Evolutionary conservation across 2,888 invertebrate genomes (phyloP).

Genomic region (Volucella zonaria): DNA sequence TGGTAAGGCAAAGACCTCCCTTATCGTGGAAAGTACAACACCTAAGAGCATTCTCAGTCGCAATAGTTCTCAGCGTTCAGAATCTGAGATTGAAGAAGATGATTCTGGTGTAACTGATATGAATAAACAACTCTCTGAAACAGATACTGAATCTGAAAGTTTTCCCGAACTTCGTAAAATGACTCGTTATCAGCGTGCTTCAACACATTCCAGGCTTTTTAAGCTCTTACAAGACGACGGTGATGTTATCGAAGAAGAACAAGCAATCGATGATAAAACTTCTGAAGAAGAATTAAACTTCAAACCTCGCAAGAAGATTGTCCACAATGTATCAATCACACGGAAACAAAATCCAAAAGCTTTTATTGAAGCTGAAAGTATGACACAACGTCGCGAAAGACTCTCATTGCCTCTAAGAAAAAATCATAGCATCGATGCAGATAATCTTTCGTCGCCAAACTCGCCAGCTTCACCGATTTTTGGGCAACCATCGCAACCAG

Average conservation of each 20-base stretch:
- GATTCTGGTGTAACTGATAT: conserved; percentile 89
- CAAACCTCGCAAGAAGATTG: conserved; percentile 80
- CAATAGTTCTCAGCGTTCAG: conserved; percentile 82
- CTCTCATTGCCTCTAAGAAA: conserved; percentile 83
- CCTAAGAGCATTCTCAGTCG: conserved; percentile 79
- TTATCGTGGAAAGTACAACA: conserved; percentile 78
- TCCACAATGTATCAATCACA: conserved; percentile 82
- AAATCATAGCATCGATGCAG: conserved; percentile 83
- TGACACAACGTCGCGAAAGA: conserved; percentile 83
- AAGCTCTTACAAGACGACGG: conserved; percentile 86
- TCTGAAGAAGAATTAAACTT: conserved; percentile 77
- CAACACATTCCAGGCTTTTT: conserved; percentile 88
- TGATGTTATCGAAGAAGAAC: conserved; percentile 78
- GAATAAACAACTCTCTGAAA: conserved; percentile 87
- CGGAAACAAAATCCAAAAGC: conserved; percentile 81
- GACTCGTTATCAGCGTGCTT: conserved; percentile 87
- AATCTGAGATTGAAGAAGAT: conserved; percentile 85
- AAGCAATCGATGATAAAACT: conserved; percentile 77
- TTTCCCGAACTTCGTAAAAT: conserved; percentile 85
- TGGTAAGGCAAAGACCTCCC: conserved; percentile 66
- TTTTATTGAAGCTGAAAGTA: conserved; percentile 80
- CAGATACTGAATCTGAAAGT: conserved; percentile 86
- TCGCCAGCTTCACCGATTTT: conserved; percentile 82
- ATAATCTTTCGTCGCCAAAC: conserved; percentile 84
- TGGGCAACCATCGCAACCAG: conserved; percentile 82